Evolutionary conservation across 1,140 invertebrate genomes (phyloP).

Genomic region (Drosophila micromelanica): DNA sequence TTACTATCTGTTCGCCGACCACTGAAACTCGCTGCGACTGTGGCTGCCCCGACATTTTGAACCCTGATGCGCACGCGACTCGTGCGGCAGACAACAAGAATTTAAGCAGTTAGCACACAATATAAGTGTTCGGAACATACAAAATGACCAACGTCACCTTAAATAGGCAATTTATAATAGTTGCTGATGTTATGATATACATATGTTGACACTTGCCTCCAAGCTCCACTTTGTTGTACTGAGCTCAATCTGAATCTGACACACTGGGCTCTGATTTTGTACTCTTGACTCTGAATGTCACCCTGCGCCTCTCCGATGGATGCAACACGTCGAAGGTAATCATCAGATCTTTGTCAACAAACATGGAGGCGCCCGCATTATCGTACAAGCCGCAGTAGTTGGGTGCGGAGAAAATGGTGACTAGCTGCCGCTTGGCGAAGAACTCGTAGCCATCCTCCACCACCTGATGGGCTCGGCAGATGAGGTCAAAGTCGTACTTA

Average conservation of each 20-base stretch:
- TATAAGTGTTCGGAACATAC: slow-evolving; percentile 7
- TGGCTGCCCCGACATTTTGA: not conserved
- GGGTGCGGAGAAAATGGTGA: slow-evolving; percentile 94
- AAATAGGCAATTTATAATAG: slow-evolving; percentile 1
- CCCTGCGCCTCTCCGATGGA: slow-evolving; percentile 1
- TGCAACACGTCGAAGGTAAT: slow-evolving; percentile 90
- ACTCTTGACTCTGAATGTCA: not conserved
- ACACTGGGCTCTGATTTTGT: not conserved
- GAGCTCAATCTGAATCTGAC: too few relatives aligned
- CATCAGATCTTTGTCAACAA: slow-evolving; percentile 98
- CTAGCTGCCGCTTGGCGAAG: slow-evolving; percentile 98
- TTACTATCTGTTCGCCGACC: slow-evolving; percentile 4
- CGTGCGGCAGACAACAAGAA: slow-evolving; percentile 20
- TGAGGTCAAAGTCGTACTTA: slow-evolving; percentile 96
- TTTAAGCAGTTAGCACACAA: slow-evolving; percentile 23
- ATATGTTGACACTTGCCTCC: slow-evolving; percentile 20
- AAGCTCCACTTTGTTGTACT: not conserved
- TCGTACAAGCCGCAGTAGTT: slow-evolving; percentile 94
- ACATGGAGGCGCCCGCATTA: slow-evolving; percentile 99
- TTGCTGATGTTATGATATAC: not conserved
- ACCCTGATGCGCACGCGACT: not conserved
- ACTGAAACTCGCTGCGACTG: not conserved
- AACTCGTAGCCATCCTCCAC: slow-evolving; percentile 99
- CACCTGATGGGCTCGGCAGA: slow-evolving; percentile 98
- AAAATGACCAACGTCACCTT: slow-evolving; percentile 15